Conservation (phyloP, 2,888 invertebrate species). For the Andrena praecox region DNA sequence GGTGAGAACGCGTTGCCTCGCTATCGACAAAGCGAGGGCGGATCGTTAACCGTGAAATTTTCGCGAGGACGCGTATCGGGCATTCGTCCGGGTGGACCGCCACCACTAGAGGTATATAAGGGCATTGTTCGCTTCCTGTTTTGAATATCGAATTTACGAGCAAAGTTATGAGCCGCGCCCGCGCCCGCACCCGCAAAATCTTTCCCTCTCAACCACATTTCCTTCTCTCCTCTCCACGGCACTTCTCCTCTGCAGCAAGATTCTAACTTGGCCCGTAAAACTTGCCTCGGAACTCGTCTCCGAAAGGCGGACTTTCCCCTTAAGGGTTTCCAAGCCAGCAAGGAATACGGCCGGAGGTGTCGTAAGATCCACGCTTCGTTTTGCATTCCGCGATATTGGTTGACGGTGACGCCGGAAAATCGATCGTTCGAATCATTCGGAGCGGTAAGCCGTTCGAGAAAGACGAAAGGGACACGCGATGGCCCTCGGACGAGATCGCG, state of each 20-base stretch:
- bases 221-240: conserved; percentile 18
- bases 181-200: conserved; percentile 64
- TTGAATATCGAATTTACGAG: conserved; percentile 82
- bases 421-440: conserved; percentile 55
- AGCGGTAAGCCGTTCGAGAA: background rate
- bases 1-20: background rate
- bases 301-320: conserved; percentile 69
- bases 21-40: background rate
- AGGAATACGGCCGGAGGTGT: conserved; percentile 29
- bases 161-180: conserved; percentile 72
- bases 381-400: conserved; percentile 61
- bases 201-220: conserved; percentile 55
- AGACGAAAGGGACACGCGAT: background rate
- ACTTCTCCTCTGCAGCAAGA: conserved; percentile 46
- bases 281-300: conserved; percentile 71
- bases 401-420: conserved; percentile 40
- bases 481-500: background rate
- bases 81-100: conserved; percentile 46
- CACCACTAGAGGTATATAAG: conserved; percentile 59
- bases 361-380: conserved; percentile 51
- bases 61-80: conserved; percentile 29
- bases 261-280: conserved; percentile 77
- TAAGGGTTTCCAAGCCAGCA: conserved; percentile 64
- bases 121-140: conserved; percentile 80
- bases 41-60: conserved; percentile 63